A percentile compares a stretch with the other conserved stretches of the same genome.
These are phyloP conservation scores for Ailurus styani DNA, from an alignment of 2,113 vertebrate species.

Conservation along the genomic window DNA sequence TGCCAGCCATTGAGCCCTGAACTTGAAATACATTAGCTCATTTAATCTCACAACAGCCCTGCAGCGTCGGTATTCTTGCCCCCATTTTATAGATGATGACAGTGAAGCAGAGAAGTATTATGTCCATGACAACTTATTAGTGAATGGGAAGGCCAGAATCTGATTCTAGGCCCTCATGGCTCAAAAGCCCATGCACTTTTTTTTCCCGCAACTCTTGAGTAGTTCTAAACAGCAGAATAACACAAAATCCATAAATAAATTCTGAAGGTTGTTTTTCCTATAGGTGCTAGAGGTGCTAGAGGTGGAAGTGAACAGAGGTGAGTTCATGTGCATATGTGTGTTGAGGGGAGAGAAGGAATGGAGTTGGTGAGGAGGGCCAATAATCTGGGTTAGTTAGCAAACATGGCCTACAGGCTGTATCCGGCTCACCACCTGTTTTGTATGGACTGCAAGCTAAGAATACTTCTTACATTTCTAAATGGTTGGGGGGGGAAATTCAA, in stretches of 20 bases:
- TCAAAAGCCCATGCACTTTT: neutral
- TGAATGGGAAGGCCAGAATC: neutral
- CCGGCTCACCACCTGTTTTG: neutral
- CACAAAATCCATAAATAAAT: neutral
- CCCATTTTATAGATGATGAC: neutral
- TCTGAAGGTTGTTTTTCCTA: neutral
- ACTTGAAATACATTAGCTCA: neutral
- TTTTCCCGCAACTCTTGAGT: neutral
- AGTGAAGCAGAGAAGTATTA: neutral
- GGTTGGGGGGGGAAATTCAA: neutral
- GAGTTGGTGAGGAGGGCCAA: neutral
- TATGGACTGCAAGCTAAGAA: neutral
- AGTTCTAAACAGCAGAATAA: neutral
- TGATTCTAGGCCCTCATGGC: neutral
- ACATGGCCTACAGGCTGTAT: neutral
- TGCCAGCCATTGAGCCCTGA: neutral
- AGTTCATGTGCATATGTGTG: neutral
- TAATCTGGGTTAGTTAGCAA: neutral
- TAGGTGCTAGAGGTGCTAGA: neutral
- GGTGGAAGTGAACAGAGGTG: neutral
- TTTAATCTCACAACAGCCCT: constrained; percentile 8
- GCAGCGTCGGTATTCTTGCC: neutral
- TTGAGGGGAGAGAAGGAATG: neutral
- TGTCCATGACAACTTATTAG: neutral
- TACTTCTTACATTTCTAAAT: constrained; percentile 22